phyloP scores from a whole-genome alignment of 2,797 vertebrate genomes.

The Crax fasciolata region DNA sequence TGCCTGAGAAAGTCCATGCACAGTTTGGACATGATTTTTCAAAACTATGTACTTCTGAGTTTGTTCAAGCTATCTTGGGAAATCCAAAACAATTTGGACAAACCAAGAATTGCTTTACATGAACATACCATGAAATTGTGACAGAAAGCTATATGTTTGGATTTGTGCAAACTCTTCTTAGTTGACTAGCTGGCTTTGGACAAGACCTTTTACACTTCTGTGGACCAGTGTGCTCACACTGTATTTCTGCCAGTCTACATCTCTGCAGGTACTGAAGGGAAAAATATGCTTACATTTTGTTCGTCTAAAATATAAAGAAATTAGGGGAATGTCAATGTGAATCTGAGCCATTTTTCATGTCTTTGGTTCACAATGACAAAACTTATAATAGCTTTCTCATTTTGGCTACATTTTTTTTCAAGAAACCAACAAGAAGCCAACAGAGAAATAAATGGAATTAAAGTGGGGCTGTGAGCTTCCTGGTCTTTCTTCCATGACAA shows the following conservation, averaged over 20 bases:
- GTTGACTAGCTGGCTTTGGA: neutral
- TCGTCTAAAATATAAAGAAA: neutral
- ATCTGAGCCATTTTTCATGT: neutral
- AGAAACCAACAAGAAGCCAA: neutral
- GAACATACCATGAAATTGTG: neutral
- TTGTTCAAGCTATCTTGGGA: neutral
- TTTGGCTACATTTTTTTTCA: neutral
- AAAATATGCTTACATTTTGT: neutral
- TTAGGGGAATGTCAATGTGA: neutral
- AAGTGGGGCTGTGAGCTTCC: neutral
- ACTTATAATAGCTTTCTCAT: neutral
- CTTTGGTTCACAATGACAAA: neutral
- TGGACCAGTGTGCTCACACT: neutral
- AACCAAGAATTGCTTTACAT: neutral
- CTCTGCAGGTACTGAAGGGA: neutral
- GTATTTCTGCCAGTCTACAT: neutral
- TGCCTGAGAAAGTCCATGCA: neutral
- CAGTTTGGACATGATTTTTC: neutral
- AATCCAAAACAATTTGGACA: neutral
- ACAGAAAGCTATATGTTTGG: neutral
- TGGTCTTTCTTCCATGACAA: rapidly evolving
- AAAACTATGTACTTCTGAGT: neutral
- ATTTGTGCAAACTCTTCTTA: neutral
- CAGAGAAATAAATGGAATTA: neutral
- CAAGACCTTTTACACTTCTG: neutral